Conservation (phyloP, 2,888 invertebrate genomes). For the Anagyrus pseudococci region DNA sequence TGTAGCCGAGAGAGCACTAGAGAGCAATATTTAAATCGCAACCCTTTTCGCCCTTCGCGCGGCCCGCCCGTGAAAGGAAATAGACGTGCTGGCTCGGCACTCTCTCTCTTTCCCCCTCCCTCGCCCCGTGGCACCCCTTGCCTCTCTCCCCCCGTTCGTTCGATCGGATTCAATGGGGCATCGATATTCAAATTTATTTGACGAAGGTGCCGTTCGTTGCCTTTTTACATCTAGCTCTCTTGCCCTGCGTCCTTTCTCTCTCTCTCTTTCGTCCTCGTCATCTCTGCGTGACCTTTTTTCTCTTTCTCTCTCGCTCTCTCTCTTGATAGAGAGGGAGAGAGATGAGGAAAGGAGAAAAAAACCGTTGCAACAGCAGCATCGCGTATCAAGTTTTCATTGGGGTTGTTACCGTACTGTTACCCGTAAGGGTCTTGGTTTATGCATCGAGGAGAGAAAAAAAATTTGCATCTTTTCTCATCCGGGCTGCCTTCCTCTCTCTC, state of each 20-base stretch:
- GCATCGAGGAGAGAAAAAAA: constrained; percentile 38
- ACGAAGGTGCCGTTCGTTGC: constrained; percentile 47
- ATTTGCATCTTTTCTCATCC: constrained; percentile 50
- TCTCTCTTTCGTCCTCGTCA: constrained; percentile 10
- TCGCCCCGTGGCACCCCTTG: constrained; percentile 48
- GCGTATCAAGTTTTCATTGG: constrained; percentile 46
- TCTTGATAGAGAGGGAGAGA: too few species aligned
- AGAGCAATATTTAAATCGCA: constrained; percentile 62
- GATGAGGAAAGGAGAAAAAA: constrained; percentile 36
- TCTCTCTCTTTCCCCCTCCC: constrained; percentile 35
- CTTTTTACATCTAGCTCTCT: constrained; percentile 32
- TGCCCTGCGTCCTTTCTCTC: constrained; percentile 24
- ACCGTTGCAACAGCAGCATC: constrained; percentile 46
- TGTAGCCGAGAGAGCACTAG: constrained; percentile 49
- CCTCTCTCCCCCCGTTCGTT: constrained; percentile 54
- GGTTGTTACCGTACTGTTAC: constrained; percentile 39
- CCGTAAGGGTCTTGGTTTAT: not conserved
- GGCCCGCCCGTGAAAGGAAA: too few species aligned
- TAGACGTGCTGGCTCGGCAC: too few species aligned
- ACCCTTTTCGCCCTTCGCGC: too few species aligned
- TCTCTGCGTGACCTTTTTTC: constrained; percentile 31
- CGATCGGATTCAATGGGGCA: constrained; percentile 62
- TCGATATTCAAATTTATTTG: constrained; percentile 63
- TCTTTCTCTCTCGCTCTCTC: constrained; percentile 37
- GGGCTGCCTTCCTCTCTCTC: constrained; percentile 28